phyloP scores from a whole-genome alignment of 1,140 invertebrate genomes.

The Zelostemma sp. region DNA sequence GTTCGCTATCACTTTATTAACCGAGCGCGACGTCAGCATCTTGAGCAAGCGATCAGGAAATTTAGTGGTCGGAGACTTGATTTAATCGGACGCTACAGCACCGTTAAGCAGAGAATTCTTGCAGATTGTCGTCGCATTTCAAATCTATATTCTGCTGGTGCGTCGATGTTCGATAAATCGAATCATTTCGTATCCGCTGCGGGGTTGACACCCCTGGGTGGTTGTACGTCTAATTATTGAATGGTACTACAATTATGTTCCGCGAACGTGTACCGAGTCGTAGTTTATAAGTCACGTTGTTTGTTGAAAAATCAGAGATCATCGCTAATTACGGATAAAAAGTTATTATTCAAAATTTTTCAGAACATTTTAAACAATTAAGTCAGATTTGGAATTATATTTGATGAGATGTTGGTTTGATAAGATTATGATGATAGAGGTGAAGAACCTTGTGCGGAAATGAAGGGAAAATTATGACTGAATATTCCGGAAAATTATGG shows the following conservation, averaged over 20 bases:
- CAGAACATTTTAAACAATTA: too few relatives aligned
- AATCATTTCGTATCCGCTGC: constrained; percentile 55
- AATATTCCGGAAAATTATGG: constrained; percentile 34
- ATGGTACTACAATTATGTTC: constrained; percentile 63
- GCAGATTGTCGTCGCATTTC: constrained; percentile 38
- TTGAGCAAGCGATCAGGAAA: constrained; percentile 42
- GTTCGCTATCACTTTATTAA: constrained; percentile 27
- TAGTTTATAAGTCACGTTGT: constrained; percentile 17
- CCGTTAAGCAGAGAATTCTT: constrained; percentile 43
- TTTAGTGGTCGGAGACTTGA: constrained; percentile 46
- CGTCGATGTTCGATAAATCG: constrained; percentile 62
- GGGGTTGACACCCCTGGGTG: constrained; percentile 54
- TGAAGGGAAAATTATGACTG: constrained; percentile 38
- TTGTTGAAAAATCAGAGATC: constrained; percentile 10
- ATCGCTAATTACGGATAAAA: background rate
- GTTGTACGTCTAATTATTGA: constrained; percentile 68
- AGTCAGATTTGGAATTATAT: too few relatives aligned
- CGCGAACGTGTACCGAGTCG: constrained; percentile 46
- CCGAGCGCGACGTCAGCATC: constrained; percentile 23
- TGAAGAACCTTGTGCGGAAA: constrained; percentile 16
- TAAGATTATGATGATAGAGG: constrained; percentile 21
- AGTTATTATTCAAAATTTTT: constrained; percentile 1
- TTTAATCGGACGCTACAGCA: constrained; percentile 42
- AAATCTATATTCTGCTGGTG: constrained; percentile 55
- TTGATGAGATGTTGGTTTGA: too few relatives aligned